Base-by-base conservation (phyloP, 2,888 invertebrate genomes). In the Tromatobia lineatoria region DNA sequence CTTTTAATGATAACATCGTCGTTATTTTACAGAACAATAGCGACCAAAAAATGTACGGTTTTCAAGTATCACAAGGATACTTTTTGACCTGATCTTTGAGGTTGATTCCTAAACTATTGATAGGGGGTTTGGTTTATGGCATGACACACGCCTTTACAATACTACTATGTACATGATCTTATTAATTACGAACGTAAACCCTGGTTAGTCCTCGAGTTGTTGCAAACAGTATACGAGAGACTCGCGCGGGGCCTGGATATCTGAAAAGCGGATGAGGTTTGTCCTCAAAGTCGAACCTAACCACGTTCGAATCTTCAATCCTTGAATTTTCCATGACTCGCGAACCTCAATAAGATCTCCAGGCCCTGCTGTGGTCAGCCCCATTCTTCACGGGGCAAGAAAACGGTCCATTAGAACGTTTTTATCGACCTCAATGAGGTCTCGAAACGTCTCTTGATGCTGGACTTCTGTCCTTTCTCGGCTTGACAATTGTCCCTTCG, bases 161-260 rank as follows among this genome's bases (percentile, higher is more conserved):
- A 59, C 64, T 75, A 79, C 75, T 85, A 85, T 85, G 79, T 85
- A 85, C 85, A 85, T 47, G 75, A 71, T 61, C 79, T 78, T 64
- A 82, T 76, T 66, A 83, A 82, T 87, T 85, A 85, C 87, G 89
- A 91, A 91, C 89, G 88, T 91, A 91, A 93, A 93, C 93, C 93
- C 93, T 93, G 93, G 92, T 93, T 93, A 93, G 93, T 93, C 93
- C 93, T 92, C 91, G 91, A 92, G 91, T 92, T 90, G 90, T 87
- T 89, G 86, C 87, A 80, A 87, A 84, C 85, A 25, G 78, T 82
- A 71, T 71, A 64, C 70, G 64, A 64, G 45, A 75, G 70, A 66
- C 79, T 54, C 76, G 71, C 67, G 61, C 50, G 54, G 75, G 75
- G 59, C 71, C 70, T 80, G 66, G 83, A 80, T 74, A 67, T 29